Base-by-base conservation (phyloP, 2,113 vertebrate species). In the Datnioides undecimradiatus region DNA sequence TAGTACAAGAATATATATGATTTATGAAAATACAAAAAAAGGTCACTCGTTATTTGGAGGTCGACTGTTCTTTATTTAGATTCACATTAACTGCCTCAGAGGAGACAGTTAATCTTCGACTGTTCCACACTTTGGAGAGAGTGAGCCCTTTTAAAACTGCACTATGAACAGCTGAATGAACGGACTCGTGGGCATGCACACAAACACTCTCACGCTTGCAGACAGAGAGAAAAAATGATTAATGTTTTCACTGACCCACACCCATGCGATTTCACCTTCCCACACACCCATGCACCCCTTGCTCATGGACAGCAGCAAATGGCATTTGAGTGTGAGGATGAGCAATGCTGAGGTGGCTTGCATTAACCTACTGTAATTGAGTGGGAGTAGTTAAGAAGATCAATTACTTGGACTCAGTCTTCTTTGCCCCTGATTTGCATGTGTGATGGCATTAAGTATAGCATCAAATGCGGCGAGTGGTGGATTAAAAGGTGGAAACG, bases 291-390 rank as follows among this genome's bases (percentile, higher is more conserved):
- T 54, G 41, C 75, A 67, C 63, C 38, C 71, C 29, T 55, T 41
- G 60, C 86, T 72, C 38, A 40, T 11, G 41, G 45, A 82, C 69
- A 65, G 23, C 41, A 48, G 75, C 64, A 62, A 87, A 84, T 83
- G 73, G 59, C 55, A 38, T 72, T 77, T 45, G 48, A 79, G 65
- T 6, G 25, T 3, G 12, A 36, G 77, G 65, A 87, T 62, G 71
- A 89, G 83, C 72, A 69, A 74, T 76, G 9, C 72, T 64, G 64
- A 86, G 75, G 80, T 88, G 86, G 84, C 76, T 88, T 79, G 68
- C 78, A 89, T 92, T 92, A 89, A 93, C 90, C 88, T 87, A 40
- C 66, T 82, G 82, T 94, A 93, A 92, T 86, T 89, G 88, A 91
- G 89, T 91, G 78, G 83, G 87, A 89, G 90, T 86, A 82, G 82